A percentile compares a stretch with the other conserved stretches of the same genome.
Evolutionary conservation across 2,888 invertebrate genomes (phyloP).

Genomic region (Erpobdella octoculata): DNA sequence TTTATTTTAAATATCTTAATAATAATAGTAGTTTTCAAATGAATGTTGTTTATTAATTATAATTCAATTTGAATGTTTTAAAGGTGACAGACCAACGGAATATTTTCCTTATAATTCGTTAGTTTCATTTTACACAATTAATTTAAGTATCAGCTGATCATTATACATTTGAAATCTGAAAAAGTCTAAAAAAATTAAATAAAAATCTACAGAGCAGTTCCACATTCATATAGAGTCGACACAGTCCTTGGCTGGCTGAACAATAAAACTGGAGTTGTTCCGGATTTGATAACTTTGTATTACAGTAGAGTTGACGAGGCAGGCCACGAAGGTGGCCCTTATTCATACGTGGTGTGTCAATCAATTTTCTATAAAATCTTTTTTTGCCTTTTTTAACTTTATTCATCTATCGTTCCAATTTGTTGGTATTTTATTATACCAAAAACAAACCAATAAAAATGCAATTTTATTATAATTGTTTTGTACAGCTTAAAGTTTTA

Average conservation of each 20-base stretch:
- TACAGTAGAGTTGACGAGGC: conserved; percentile 44
- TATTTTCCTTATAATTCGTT: conserved; percentile 30
- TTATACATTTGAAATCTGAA: no score
- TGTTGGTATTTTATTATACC: no score
- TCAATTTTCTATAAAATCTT: no score
- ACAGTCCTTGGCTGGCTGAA: conserved; percentile 42
- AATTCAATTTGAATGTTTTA: conserved; percentile 6
- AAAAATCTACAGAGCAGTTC: conserved; percentile 29
- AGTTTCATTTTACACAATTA: neutral
- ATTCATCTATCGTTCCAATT: neutral
- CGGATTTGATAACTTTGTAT: conserved; percentile 44
- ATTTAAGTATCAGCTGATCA: neutral
- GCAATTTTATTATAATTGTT: neutral
- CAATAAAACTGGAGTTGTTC: conserved; percentile 38
- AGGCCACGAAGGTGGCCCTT: conserved; percentile 44
- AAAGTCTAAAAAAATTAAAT: no score
- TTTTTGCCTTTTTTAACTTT: neutral
- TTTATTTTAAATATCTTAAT: neutral
- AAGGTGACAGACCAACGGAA: conserved; percentile 29
- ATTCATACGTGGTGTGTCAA: conserved; percentile 37
- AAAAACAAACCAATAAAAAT: neutral
- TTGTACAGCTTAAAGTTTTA: neutral
- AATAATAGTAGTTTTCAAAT: neutral
- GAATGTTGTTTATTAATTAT: neutral
- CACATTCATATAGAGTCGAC: conserved; percentile 40